phyloP scores from a whole-genome alignment of 1,140 invertebrate species.

The Leptestheria dahalacensis region DNA sequence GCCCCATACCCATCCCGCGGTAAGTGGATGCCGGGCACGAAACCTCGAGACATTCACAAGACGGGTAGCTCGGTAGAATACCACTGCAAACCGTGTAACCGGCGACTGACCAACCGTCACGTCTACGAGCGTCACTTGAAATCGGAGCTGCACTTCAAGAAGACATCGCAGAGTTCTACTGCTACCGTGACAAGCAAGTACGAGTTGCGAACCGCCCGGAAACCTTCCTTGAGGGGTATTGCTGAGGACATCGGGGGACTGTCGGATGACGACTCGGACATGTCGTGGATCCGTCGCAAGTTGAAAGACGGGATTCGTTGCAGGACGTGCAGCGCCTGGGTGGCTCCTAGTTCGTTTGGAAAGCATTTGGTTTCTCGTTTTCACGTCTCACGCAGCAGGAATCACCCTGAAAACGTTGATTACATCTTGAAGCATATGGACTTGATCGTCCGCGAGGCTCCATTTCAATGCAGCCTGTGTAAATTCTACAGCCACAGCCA shows the following conservation, averaged over 20 bases:
- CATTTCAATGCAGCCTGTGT: conserved; percentile 67
- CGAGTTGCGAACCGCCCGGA: conserved; percentile 24
- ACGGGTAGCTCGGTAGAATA: conserved; percentile 38
- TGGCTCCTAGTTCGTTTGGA: conserved; percentile 49
- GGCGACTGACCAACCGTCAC: conserved; percentile 47
- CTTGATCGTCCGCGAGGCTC: conserved; percentile 56
- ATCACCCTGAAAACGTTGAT: conserved; percentile 27
- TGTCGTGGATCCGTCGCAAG: conserved; percentile 6
- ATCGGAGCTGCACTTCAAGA: conserved; percentile 51
- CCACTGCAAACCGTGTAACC: conserved; percentile 62
- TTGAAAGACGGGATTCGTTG: conserved; percentile 28
- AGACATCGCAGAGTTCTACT: conserved; percentile 29
- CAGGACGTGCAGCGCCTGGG: conserved; percentile 48
- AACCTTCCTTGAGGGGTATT: too few relatives aligned
- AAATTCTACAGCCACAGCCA: conserved; percentile 67
- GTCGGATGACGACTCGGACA: conserved; percentile 2
- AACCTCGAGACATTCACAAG: conserved; percentile 26
- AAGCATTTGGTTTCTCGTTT: conserved; percentile 71
- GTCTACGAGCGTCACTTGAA: conserved; percentile 58
- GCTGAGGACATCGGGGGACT: conserved; percentile 21
- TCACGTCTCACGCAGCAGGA: conserved; percentile 40
- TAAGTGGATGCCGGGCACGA: conserved; percentile 49
- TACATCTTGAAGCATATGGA: conserved; percentile 59
- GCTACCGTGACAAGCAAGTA: conserved; percentile 16
- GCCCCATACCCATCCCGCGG: conserved; percentile 47